phyloP scores from a whole-genome alignment of 1,140 invertebrate species.

The Micrasema longulum region DNA sequence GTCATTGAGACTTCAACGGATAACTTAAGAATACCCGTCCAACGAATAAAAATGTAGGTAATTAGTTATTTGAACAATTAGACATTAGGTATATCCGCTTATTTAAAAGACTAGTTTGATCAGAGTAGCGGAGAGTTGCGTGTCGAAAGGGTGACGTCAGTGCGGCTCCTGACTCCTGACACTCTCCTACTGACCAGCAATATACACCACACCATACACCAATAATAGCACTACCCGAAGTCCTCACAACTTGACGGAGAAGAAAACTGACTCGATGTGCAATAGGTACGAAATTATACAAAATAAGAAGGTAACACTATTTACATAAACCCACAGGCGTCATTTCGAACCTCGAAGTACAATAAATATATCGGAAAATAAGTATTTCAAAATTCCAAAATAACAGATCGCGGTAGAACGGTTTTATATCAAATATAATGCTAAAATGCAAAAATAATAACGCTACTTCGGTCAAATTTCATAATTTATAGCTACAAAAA shows the following conservation, averaged over 20 bases:
- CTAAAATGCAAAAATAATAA: too few relatives aligned
- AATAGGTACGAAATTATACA: slow-evolving; percentile 39
- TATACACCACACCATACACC: too few relatives aligned
- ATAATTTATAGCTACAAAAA: too few relatives aligned
- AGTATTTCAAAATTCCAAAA: slow-evolving; percentile 14
- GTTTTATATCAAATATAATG: slow-evolving; percentile 15
- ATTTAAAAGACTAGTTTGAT: slow-evolving; percentile 20
- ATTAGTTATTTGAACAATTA: not conserved
- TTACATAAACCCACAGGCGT: slow-evolving; percentile 41
- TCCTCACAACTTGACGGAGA: not conserved
- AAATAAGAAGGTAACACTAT: slow-evolving; percentile 40
- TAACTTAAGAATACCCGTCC: too few relatives aligned
- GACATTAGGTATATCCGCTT: slow-evolving; percentile 12
- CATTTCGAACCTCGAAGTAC: slow-evolving; percentile 26
- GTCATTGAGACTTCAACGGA: too few relatives aligned
- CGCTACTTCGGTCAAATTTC: too few relatives aligned
- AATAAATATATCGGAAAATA: slow-evolving; percentile 33
- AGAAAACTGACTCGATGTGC: slow-evolving; percentile 38
- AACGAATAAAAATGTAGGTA: too few relatives aligned
- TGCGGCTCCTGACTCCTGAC: not conserved
- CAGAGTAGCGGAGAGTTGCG: not conserved
- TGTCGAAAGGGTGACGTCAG: not conserved
- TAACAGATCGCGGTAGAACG: slow-evolving; percentile 7
- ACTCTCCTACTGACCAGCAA: not conserved
- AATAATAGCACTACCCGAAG: too few relatives aligned